Evolutionary conservation across 2,797 vertebrate species (phyloP).

Genomic region (Parauchenoglanis punctatus): DNA sequence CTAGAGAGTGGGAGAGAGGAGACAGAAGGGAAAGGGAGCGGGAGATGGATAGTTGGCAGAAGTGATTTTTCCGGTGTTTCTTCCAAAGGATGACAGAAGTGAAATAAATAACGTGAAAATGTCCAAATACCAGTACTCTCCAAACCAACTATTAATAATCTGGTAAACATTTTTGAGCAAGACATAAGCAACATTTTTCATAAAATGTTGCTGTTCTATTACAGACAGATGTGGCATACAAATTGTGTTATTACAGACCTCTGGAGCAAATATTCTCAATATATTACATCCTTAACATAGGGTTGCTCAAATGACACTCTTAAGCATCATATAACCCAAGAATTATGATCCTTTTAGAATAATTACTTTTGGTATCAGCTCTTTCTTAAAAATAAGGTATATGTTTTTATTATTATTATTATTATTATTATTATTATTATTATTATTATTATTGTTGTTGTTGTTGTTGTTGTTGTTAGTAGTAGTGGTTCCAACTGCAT

Average conservation of each 20-base stretch:
- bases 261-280: not conserved
- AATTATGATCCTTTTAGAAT: not conserved
- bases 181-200: conserved; percentile 28
- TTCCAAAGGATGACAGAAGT: conserved; percentile 44
- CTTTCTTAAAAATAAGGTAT: not conserved
- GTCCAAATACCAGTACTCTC: conserved; percentile 1
- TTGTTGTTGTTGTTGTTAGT: not conserved
- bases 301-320: not conserved
- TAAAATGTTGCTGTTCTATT: not conserved
- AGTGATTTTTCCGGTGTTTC: conserved; percentile 48
- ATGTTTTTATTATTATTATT: not conserved
- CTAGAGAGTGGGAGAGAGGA: not conserved
- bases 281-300: not conserved
- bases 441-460: not conserved
- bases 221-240: conserved; percentile 11
- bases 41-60: conserved; percentile 41
- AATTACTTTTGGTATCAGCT: not conserved
- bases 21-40: not conserved
- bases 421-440: not conserved
- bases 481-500: not conserved
- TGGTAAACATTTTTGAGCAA: conserved; percentile 42
- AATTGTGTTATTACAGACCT: conserved; percentile 18
- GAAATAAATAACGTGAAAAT: conserved; percentile 47
- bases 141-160: conserved; percentile 42
- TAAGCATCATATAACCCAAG: not conserved